These are phyloP conservation scores for Lepidothrix coronata DNA, from an alignment of 2,113 vertebrate genomes.

Conservation along the genomic window DNA sequence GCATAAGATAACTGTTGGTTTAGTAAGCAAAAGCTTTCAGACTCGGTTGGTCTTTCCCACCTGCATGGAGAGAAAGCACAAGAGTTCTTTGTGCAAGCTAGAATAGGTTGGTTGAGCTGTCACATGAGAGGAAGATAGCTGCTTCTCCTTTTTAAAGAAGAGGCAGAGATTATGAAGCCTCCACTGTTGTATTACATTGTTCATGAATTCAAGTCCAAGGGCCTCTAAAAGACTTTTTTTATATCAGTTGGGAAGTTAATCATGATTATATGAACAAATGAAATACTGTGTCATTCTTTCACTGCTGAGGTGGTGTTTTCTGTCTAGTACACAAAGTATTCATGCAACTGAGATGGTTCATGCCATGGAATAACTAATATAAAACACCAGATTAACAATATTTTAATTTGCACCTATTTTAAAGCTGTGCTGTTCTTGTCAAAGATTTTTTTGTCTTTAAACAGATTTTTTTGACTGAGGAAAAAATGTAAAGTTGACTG, in stretches of 20 bases:
- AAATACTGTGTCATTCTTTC: slow-evolving; percentile 31
- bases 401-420: neutral
- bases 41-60: slow-evolving; percentile 57
- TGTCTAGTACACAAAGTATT: neutral
- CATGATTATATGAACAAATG: slow-evolving; percentile 10
- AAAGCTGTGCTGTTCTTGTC: neutral
- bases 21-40: slow-evolving; percentile 45
- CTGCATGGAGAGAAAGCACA: slow-evolving; percentile 60
- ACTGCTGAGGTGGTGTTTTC: neutral
- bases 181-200: slow-evolving; percentile 33
- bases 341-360: neutral
- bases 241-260: slow-evolving; percentile 43
- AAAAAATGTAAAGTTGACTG: neutral
- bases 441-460: neutral
- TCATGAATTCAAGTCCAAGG: slow-evolving; percentile 24
- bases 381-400: neutral
- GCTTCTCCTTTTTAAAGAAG: slow-evolving; percentile 62
- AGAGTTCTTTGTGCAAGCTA: slow-evolving; percentile 70
- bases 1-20: neutral
- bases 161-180: slow-evolving; percentile 52
- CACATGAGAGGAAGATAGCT: slow-evolving; percentile 70
- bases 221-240: slow-evolving; percentile 30
- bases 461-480: neutral
- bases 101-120: slow-evolving; percentile 68
- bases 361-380: neutral